Conservation (phyloP, 2,888 invertebrate species). For the Apodemia hepburni region DNA sequence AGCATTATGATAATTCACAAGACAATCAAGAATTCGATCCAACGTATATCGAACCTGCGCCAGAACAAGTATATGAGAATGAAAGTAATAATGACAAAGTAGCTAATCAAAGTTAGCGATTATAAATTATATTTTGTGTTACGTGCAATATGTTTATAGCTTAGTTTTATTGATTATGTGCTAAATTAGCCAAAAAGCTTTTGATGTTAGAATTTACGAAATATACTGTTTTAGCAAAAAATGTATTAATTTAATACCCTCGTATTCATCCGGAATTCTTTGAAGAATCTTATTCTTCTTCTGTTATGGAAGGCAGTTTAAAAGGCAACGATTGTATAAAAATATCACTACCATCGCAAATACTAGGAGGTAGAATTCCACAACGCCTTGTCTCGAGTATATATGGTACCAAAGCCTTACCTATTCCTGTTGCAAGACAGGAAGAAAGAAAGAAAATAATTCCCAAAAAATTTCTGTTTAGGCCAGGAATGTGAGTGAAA, state of each 20-base stretch:
- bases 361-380: too few relatives aligned
- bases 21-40: conserved; percentile 22
- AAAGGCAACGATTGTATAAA: too few relatives aligned
- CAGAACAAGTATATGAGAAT: conserved; percentile 29
- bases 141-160: conserved; percentile 61
- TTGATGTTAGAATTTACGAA: conserved; percentile 19
- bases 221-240: conserved; percentile 31
- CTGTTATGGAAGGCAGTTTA: too few relatives aligned
- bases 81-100: conserved; percentile 45
- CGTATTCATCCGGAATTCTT: too few relatives aligned
- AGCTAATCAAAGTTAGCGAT: conserved; percentile 41
- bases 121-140: conserved; percentile 36
- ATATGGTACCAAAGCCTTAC: too few relatives aligned
- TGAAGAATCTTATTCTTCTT: too few relatives aligned
- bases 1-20: conserved; percentile 15
- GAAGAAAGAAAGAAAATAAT: too few relatives aligned
- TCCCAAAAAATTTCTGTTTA: too few relatives aligned
- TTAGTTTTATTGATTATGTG: conserved; percentile 30
- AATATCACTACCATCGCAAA: too few relatives aligned
- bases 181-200: conserved; percentile 22
- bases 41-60: conserved; percentile 36
- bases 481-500: too few relatives aligned
- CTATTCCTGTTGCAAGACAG: too few relatives aligned
- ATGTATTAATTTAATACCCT: conserved; percentile 4
- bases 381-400: too few relatives aligned